Evolutionary conservation across 2,113 vertebrate species (phyloP).

Genomic region (Bombycilla garrulus): DNA sequence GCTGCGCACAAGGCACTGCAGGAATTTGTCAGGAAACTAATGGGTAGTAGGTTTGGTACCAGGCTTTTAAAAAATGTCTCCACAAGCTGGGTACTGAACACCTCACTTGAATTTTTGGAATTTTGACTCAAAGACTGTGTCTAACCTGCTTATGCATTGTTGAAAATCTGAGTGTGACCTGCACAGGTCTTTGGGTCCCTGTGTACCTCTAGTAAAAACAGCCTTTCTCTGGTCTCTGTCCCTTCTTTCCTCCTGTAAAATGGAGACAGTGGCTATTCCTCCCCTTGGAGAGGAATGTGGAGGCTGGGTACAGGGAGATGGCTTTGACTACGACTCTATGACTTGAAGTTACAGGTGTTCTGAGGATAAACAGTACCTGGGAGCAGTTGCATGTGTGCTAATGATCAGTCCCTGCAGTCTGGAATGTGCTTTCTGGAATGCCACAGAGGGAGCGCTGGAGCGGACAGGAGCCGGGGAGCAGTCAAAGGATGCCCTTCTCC

Average conservation of each 20-base stretch:
- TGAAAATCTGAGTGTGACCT: neutral
- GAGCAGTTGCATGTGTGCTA: neutral
- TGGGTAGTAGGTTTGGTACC: neutral
- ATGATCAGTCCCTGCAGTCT: neutral
- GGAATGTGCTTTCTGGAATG: accelerated
- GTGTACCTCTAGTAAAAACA: neutral
- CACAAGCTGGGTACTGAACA: neutral
- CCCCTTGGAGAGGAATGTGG: neutral
- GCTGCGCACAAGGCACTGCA: neutral
- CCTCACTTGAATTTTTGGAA: neutral
- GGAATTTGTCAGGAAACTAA: neutral
- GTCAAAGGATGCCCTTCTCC: neutral
- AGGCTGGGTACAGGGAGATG: neutral
- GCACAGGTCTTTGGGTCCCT: neutral
- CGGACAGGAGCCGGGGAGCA: accelerated
- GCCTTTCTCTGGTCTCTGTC: neutral
- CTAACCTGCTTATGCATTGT: neutral
- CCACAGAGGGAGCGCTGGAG: accelerated
- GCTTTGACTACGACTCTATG: neutral
- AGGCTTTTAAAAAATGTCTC: neutral
- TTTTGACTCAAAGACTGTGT: neutral
- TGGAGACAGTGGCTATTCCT: neutral
- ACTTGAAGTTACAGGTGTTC: neutral
- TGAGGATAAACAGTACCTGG: neutral
- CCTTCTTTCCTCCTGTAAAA: neutral